Conservation (phyloP, 2,797 vertebrate species). For the Enteromius trimaculatus region DNA sequence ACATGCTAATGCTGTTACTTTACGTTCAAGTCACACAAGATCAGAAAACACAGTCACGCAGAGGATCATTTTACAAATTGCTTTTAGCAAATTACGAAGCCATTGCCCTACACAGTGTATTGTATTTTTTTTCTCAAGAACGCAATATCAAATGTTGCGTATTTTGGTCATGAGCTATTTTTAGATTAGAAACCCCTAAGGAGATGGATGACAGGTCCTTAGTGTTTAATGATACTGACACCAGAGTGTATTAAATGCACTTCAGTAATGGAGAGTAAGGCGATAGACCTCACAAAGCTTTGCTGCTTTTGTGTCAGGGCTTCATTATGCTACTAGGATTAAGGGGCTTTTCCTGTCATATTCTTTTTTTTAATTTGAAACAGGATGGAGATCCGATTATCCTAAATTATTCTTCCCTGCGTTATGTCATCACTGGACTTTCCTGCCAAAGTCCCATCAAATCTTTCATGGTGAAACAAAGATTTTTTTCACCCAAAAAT, state of each 20-base stretch:
- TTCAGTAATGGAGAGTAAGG: slow-evolving; percentile 42
- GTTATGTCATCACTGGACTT: slow-evolving; percentile 8
- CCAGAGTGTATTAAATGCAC: slow-evolving; percentile 41
- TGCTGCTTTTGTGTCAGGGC: slow-evolving; percentile 27
- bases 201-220: slow-evolving; percentile 21
- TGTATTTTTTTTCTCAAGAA: slow-evolving; percentile 7
- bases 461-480: background rate
- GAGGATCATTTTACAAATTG: slow-evolving; percentile 26
- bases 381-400: background rate
- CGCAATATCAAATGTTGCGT: slow-evolving; percentile 28
- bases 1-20: background rate
- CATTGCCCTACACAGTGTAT: slow-evolving; percentile 4
- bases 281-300: slow-evolving; percentile 25
- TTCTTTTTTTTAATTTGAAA: background rate
- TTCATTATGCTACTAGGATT: slow-evolving; percentile 33
- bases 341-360: slow-evolving; percentile 26
- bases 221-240: slow-evolving; percentile 30
- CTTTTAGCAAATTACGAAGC: background rate
- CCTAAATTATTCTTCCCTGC: background rate
- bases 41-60: background rate
- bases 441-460: background rate
- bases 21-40: background rate
- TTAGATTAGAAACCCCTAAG: background rate
- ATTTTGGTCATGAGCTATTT: slow-evolving; percentile 14
- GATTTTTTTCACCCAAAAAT: background rate